Base-by-base conservation (phyloP, 1,140 invertebrate species). In the Asobara japonica region DNA sequence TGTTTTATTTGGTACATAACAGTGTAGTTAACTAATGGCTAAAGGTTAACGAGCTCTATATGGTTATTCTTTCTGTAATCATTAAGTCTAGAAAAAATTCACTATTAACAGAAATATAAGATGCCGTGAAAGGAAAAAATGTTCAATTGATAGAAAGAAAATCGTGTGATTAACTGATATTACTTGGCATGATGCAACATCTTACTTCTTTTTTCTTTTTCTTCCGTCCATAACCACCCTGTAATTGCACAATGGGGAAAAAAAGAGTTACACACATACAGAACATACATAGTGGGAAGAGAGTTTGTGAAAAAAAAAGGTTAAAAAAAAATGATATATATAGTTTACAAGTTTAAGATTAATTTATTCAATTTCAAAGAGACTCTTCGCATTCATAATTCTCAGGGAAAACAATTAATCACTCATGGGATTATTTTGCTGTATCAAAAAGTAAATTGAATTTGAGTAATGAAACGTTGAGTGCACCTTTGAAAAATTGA, bases 151-250 rank as follows among this genome's bases (percentile, higher is more conserved):
- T 51, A 61, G 64, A 68, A 65, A 31, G 56, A 67, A 25, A 69
- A 27, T 60, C 30, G 51, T 70, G 65, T 73, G 62, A 76, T 31
- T 66, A 67, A 67, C 56, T 74, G 48, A 71, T 82, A 84, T 84
- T 86, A 86, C 83, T 85, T 86, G 85, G 82, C 84, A 83, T 87
- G 85, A 83, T 84, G 80, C 82, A 87, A 87, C 83, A 87, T 94
- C 94, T 95, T 95, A 95, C 94, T 95, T 95, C 94, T 95, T 95
- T 95, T 94, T 95, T 95, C 93, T 95, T 95, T 94, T 94, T 95
- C 93, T 94, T 94, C 92, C 93, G 93, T 93, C 94, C 94, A 93
- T 93, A 94, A 93, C 91, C 92, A 90, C 90, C 92, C 92, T 93
- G 92, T 88, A 93, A 93, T 92, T 90, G 89, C 80, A 88, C 83